These are phyloP conservation scores for Astreopora myriophthalma DNA, from an alignment of 64 coral and sea anemone genomes.

Conservation along the genomic window DNA sequence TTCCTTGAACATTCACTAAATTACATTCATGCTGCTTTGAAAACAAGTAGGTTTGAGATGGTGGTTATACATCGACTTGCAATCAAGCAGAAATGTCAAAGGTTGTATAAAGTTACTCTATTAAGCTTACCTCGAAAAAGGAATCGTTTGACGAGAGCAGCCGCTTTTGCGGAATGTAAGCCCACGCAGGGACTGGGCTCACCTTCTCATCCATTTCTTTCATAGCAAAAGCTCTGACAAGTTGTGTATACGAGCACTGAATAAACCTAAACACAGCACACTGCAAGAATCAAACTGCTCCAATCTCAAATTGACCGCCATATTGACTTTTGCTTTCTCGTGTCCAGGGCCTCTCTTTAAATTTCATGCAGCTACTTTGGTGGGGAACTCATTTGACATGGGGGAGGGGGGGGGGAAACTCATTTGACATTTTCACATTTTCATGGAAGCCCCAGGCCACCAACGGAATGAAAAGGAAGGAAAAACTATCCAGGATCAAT, in stretches of 20 bases:
- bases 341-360: not conserved
- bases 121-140: slow-evolving; percentile 74
- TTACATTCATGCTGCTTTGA: too few relatives aligned
- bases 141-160: slow-evolving; percentile 41
- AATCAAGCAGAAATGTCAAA: not conserved
- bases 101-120: not conserved
- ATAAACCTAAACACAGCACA: not conserved
- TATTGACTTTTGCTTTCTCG: not conserved
- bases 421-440: too few relatives aligned
- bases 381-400: too few relatives aligned
- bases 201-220: not conserved
- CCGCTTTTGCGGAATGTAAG: slow-evolving; percentile 70
- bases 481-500: too few relatives aligned
- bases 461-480: too few relatives aligned
- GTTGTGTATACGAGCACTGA: not conserved
- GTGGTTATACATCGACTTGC: too few relatives aligned
- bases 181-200: slow-evolving; percentile 37
- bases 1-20: too few relatives aligned
- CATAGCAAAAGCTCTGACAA: not conserved
- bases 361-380: too few relatives aligned
- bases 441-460: too few relatives aligned
- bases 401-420: too few relatives aligned
- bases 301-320: not conserved
- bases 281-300: not conserved
- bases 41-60: too few relatives aligned